Base-by-base conservation (phyloP, 2,113 vertebrate genomes). In the Pleuronectes platessa region DNA sequence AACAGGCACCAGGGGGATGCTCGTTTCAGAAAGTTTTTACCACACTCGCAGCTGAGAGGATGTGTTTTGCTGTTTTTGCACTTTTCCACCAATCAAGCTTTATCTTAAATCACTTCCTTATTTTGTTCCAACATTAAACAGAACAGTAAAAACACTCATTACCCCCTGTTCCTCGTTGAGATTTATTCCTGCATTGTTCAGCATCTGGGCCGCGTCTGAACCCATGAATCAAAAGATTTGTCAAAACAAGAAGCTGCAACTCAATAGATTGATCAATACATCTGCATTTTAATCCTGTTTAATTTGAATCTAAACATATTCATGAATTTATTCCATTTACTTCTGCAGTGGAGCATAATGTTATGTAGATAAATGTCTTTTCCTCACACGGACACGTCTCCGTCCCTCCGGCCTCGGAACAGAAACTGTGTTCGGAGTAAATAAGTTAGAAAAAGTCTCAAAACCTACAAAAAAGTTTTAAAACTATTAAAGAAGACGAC, bases 61-160 rank as follows among this genome's bases (percentile, higher is more conserved):
- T 61, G 14, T 56, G 18, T 37, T 65, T 23, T 1, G 21, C 14
- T 26, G 47, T 42, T 24, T 23, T 24, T 51, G 14, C 13, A 26
- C 6, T 47, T 11, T 68, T 59, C 51, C 20, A n/a, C 20, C 10
- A 8, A 54, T 54, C 20, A 20, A 2, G 51, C 8, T 9, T 62
- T 60, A 26, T 31, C 31, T 23, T n/a, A 42, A 70, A 66, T 70
- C 12, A 42, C 40, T 65, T 26, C 10, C 58, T 14, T 13, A 35
- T 58, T 31, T 53, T n/a, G 4, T 56, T 80, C 42, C 59, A 47
- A 40, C 49, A 65, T 78, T 72, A 71, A 85, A 69, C 14, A 37
- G 31, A 85, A 69, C 14, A 37, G 42, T 49, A 45, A 74, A 63
- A 53, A 40, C 47, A 79, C 51, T 40, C 6, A 72, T 60, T 74